These are phyloP conservation scores for Euura saliciscinereae DNA, from an alignment of 1,140 invertebrate genomes.

Conservation along the genomic window DNA sequence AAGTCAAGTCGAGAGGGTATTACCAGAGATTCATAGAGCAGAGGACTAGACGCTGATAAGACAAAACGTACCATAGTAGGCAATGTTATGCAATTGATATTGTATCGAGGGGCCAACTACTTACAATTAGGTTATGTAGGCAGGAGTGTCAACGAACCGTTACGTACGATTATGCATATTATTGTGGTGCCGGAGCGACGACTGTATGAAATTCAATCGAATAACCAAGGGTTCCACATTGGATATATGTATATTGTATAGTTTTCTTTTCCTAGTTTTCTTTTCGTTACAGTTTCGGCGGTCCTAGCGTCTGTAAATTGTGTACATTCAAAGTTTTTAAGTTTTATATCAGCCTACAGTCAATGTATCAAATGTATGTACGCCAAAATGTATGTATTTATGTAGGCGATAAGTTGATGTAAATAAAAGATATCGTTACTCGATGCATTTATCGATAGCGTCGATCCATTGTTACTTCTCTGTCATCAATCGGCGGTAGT, in stretches of 20 bases:
- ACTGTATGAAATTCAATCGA: not conserved
- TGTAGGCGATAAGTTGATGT: not conserved
- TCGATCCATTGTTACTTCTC: no score
- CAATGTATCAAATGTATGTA: constrained; percentile 1
- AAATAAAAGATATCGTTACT: constrained; percentile 2
- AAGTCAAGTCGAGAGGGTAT: no score
- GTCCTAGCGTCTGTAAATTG: constrained; percentile 5
- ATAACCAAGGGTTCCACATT: not conserved
- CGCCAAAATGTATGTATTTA: not conserved
- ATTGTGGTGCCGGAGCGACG: no score
- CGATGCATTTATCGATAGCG: not conserved
- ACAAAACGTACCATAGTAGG: not conserved
- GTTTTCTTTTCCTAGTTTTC: not conserved
- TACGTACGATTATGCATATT: no score
- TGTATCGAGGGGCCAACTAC: constrained; percentile 5
- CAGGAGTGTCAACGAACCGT: not conserved
- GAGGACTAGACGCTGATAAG: not conserved
- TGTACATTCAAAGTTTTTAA: not conserved
- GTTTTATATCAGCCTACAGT: not conserved
- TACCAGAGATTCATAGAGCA: not conserved
- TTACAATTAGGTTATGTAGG: not conserved
- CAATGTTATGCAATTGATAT: not conserved
- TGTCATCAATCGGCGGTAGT: no score
- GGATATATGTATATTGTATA: not conserved
- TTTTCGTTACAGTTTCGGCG: not conserved